Conservation (phyloP, 2,888 invertebrate species). For the Aphidius colemani region DNA sequence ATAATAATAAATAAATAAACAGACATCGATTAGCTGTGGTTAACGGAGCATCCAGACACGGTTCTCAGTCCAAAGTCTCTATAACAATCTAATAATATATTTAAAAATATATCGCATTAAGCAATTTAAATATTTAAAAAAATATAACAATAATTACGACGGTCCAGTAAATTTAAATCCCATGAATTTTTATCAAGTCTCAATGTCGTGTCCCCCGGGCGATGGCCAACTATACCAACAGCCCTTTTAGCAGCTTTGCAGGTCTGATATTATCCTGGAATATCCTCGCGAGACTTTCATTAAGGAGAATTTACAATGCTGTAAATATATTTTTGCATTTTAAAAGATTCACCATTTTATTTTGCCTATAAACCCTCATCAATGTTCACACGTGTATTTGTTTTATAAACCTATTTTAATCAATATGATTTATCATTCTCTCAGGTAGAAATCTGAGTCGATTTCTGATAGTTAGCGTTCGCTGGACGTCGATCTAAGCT, state of each 20-base stretch:
- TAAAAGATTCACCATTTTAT: too few species aligned
- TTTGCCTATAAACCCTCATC: too few species aligned
- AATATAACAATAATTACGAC: neutral
- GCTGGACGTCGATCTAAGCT: too few species aligned
- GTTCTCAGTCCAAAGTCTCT: neutral
- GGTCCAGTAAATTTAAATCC: neutral
- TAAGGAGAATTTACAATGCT: slow-evolving; percentile 54
- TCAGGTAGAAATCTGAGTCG: too few species aligned
- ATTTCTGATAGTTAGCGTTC: too few species aligned
- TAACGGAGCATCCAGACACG: slow-evolving; percentile 2
- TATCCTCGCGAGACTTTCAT: slow-evolving; percentile 56
- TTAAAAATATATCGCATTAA: too few species aligned
- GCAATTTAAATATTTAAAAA: too few species aligned
- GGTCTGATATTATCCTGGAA: slow-evolving; percentile 55
- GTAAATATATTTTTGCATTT: too few species aligned
- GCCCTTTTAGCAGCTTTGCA: slow-evolving; percentile 50
- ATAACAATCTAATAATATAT: neutral
- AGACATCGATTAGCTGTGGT: slow-evolving; percentile 15
- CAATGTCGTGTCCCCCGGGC: slow-evolving; percentile 13
- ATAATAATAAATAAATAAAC: neutral
- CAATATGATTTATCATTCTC: too few species aligned
- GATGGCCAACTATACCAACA: slow-evolving; percentile 23
- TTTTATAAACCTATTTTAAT: too few species aligned
- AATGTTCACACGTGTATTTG: too few species aligned
- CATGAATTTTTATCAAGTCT: neutral